Evolutionary conservation across 2,113 vertebrate species (phyloP).

Genomic region (Otus sunia): DNA sequence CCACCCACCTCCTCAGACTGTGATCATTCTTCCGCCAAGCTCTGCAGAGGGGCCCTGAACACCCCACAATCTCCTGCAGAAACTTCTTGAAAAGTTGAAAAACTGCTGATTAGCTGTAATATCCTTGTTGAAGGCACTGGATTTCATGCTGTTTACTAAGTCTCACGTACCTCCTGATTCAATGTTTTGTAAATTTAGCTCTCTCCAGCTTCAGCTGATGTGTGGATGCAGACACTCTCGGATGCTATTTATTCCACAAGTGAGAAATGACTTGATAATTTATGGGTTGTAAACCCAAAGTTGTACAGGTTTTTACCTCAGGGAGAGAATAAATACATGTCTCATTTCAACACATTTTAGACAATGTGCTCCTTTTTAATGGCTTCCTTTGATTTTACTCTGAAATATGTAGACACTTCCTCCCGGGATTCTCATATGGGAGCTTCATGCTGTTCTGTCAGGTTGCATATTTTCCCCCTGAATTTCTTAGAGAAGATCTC

Average conservation of each 20-base stretch:
- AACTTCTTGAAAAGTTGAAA: conserved; percentile 53
- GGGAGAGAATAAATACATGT: conserved; percentile 65
- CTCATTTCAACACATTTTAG: conserved; percentile 58
- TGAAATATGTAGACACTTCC: conserved; percentile 23
- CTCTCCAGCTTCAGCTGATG: conserved; percentile 72
- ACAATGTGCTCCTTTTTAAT: conserved; percentile 65
- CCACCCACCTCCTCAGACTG: neutral
- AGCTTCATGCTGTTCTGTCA: conserved; percentile 32
- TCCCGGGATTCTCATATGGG: neutral
- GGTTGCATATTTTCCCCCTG: conserved; percentile 45
- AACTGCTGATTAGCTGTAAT: conserved; percentile 51
- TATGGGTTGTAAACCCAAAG: conserved; percentile 78
- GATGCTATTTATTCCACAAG: conserved; percentile 73
- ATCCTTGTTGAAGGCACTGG: conserved; percentile 23
- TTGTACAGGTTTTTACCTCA: conserved; percentile 68
- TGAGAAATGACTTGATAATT: conserved; percentile 79
- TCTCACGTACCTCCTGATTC: conserved; percentile 68
- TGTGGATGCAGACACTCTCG: conserved; percentile 55
- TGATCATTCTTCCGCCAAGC: neutral
- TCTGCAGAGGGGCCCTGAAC: neutral
- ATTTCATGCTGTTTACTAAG: conserved; percentile 63
- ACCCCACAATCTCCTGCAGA: neutral
- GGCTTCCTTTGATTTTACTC: conserved; percentile 56
- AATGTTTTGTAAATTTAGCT: conserved; percentile 79
- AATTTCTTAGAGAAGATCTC: conserved; percentile 46